Conservation (phyloP, 2,797 vertebrate genomes). For the Silurus lanzhouensis region DNA sequence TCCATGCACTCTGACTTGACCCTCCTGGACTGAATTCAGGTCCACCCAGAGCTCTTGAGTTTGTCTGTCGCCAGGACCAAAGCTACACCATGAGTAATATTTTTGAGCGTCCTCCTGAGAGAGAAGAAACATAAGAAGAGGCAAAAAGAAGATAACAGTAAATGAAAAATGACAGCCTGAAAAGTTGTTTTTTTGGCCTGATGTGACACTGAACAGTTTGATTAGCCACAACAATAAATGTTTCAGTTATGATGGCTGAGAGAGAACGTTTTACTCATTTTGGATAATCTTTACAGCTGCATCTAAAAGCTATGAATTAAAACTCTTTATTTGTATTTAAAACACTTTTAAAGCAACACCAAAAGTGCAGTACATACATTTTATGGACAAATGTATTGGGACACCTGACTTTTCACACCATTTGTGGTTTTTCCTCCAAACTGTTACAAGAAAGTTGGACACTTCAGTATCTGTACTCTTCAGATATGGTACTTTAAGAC, state of each 20-base stretch:
- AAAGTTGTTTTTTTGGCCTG: background rate
- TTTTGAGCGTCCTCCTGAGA: slow-evolving; percentile 84
- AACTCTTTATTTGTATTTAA: background rate
- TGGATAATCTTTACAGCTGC: background rate
- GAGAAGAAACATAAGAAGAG: background rate
- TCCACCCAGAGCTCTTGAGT: slow-evolving; percentile 83
- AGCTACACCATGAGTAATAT: slow-evolving; percentile 87
- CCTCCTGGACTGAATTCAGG: slow-evolving; percentile 74
- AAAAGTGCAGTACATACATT: background rate
- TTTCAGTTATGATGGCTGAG: background rate
- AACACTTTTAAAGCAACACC: background rate
- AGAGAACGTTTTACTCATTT: slow-evolving; percentile 2
- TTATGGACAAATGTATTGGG: too few relatives aligned
- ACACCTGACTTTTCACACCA: too few relatives aligned
- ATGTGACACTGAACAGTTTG: background rate
- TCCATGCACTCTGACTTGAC: slow-evolving; percentile 83
- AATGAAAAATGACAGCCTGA: background rate
- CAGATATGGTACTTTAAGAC: too few relatives aligned
- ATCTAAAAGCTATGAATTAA: background rate
- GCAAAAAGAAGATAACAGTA: background rate
- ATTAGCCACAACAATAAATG: background rate
- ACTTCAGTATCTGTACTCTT: too few relatives aligned
- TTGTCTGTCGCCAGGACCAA: slow-evolving; percentile 75
- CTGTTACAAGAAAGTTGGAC: too few relatives aligned
- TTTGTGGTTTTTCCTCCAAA: too few relatives aligned